Evolutionary conservation across 2,113 vertebrate species (phyloP), one percentile per base, ranked within the genome.

Genomic region (Paracanthobrama guichenoti): DNA sequence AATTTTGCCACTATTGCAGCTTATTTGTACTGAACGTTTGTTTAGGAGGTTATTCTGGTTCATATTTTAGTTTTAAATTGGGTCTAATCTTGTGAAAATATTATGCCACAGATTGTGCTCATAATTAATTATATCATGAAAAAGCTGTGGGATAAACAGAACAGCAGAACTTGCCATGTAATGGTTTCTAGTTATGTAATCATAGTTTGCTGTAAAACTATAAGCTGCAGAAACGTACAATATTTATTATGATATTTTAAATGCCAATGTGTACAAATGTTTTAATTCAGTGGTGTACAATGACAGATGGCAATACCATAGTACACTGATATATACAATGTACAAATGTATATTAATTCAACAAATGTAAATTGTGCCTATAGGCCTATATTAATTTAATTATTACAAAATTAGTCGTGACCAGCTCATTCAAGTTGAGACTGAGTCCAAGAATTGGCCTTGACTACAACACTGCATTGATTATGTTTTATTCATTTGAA

Each of bases 101-200:
- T 76, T 22, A 76, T 55, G 73, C 48, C 46, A 76, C 74, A 76
- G 50, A 77, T 77, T 31, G 50, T 22, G 50, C 74, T 77, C 28
- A 22, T 57, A 77, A 57, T 57, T 57, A 3, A 39, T 12, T 35
- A 57, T 77, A 77, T 77, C 74, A 50, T 39, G 53, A 57, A 77
- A 77, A 77, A 0, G 50, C 50, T 57, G 50, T 35, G 50, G 28
- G 20, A 31, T 6, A 75, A 50, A 75, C 8, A 8, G 46, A 75
- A 24, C 48, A 31, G 50, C 28, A 31, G 14, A 11, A 67, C 64
- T 31, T 67, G 64, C 28, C 28, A 67, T 67, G 16, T 20, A 67
- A 67, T 39, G 16, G 64, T 39, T 67, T 20, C 64, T 20, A 8
- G 28, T 67, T 67, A 31, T 55, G 26, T 31, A 57, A 35, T 57